Evolutionary conservation across 2,888 invertebrate genomes (phyloP).

Genomic region (Diplolepis rosae): DNA sequence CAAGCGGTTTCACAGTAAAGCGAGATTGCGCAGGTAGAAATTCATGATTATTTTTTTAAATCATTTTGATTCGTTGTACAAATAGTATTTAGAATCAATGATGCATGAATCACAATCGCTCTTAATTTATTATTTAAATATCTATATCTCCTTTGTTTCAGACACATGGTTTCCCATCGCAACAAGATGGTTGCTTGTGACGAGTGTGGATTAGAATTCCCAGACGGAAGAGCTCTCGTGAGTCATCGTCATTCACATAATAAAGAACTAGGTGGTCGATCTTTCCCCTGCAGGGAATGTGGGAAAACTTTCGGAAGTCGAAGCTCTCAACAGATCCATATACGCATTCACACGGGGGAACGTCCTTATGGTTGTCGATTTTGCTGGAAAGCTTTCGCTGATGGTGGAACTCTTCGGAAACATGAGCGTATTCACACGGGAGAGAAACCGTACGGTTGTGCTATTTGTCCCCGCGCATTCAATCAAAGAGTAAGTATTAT

Average conservation of each 20-base stretch:
- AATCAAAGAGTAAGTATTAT: constrained; percentile 80
- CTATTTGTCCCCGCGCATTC: constrained; percentile 90
- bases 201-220: constrained; percentile 82
- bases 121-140: constrained; percentile 32
- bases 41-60: neutral
- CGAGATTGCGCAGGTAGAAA: constrained; percentile 73
- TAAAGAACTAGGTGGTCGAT: constrained; percentile 76
- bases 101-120: too few relatives aligned
- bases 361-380: constrained; percentile 89
- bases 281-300: constrained; percentile 88
- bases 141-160: constrained; percentile 49
- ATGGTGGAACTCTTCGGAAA: constrained; percentile 88
- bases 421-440: constrained; percentile 91
- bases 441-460: constrained; percentile 90
- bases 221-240: constrained; percentile 81
- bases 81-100: too few relatives aligned
- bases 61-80: neutral
- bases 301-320: constrained; percentile 91
- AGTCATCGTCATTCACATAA: constrained; percentile 82
- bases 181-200: constrained; percentile 83
- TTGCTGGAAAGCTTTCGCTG: constrained; percentile 93
- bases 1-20: constrained; percentile 83
- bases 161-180: constrained; percentile 83
- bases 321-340: constrained; percentile 90
- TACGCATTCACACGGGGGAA: constrained; percentile 89